Evolutionary conservation across 2,888 invertebrate species (phyloP).

Genomic region (Leptinotarsa haldemani): DNA sequence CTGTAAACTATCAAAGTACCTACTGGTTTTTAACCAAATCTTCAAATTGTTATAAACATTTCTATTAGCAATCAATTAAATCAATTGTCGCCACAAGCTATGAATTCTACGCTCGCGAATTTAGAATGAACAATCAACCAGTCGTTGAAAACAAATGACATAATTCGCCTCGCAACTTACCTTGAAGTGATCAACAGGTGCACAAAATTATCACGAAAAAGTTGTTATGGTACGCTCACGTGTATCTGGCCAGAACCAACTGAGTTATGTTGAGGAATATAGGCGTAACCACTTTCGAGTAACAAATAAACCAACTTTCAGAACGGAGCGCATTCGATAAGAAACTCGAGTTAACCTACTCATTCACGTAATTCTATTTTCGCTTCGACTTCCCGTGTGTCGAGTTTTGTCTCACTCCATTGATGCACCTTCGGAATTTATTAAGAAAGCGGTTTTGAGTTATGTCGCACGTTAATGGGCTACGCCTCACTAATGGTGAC

Average conservation of each 20-base stretch:
- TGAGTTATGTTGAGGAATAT: slow-evolving; percentile 26
- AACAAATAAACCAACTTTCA: slow-evolving; percentile 17
- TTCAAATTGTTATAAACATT: too few species aligned
- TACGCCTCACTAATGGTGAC: not conserved
- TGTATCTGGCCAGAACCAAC: slow-evolving; percentile 30
- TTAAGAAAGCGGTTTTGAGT: not conserved
- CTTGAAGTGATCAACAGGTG: slow-evolving; percentile 21
- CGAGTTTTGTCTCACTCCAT: slow-evolving; percentile 13
- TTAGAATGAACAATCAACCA: slow-evolving; percentile 6
- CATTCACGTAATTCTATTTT: slow-evolving; percentile 24
- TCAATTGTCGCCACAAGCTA: not conserved
- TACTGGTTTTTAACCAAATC: too few species aligned
- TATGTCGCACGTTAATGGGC: not conserved
- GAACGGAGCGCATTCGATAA: slow-evolving; percentile 10
- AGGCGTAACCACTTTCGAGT: slow-evolving; percentile 33
- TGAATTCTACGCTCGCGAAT: not conserved
- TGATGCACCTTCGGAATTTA: slow-evolving; percentile 19
- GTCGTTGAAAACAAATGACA: slow-evolving; percentile 12
- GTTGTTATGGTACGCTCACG: slow-evolving; percentile 29
- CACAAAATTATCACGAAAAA: slow-evolving; percentile 18
- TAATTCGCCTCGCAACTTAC: slow-evolving; percentile 20
- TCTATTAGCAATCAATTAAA: too few species aligned
- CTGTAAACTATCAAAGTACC: too few species aligned
- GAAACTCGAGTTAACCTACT: slow-evolving; percentile 19
- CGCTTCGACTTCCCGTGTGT: slow-evolving; percentile 7